Evolutionary conservation across 2,113 vertebrate species (phyloP), one percentile per base, ranked within the genome.

Genomic region (Crypturellus undulatus): DNA sequence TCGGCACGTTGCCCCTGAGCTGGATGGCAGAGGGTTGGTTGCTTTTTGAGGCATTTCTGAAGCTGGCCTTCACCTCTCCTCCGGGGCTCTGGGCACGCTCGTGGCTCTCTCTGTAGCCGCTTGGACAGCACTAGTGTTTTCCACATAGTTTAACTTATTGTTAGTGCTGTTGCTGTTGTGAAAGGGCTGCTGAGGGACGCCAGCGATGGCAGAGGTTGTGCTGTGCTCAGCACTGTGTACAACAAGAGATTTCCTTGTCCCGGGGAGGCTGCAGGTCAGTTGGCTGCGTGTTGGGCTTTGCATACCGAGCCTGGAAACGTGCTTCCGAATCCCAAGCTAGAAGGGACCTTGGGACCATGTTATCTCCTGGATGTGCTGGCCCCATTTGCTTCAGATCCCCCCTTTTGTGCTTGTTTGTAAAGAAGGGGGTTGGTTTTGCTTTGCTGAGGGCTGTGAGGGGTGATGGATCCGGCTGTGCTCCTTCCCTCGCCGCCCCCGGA

Each of bases 231-330:
- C 3, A 8, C 1, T 0, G 6, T 7, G 0, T 67, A 14, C 69
- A 51, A 12, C 67, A 75, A 83, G 93, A 51, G 32, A 5, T 62
- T 49, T 71, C 54, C 77, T 80, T 0, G 0, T 90, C 79, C 52
- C 54, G 54, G 38, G 38, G 84, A 69, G 62, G 77, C 88, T 7
- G 0, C 2, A 1, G 79, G 69, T 80, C 87, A 84, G 0, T 19
- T 70, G 69, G 59, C 32, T 45, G 88, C 1, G 0, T 17, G 45
- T 49, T 3, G 8, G 89, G 60, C 73, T 34, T 13, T 49, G 1
- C 0, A 0, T 26, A 38, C 25, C 2, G 0, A 30, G 52, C 28
- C 82, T 89, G 42, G 68, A 56, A 87, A 56, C 0, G 0, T 43
- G 17, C 17, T 91, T 43, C 72, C 71, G 25, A 42, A 62, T 86